Evolutionary conservation across 2,888 invertebrate species (phyloP), one percentile per base, ranked within the genome.

Genomic region (Drosophila anomelani): DNA sequence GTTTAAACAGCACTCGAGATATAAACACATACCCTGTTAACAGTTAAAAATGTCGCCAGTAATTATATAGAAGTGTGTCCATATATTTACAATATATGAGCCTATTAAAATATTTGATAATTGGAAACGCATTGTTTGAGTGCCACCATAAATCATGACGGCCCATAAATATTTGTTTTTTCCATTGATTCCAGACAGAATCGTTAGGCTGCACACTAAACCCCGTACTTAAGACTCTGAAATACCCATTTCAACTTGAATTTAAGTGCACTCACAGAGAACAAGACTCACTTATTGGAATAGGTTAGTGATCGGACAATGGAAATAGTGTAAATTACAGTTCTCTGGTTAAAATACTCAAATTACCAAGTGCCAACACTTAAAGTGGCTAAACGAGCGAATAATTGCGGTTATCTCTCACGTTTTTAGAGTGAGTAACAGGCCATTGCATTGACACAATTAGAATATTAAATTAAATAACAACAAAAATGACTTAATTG

Each of bases 21-120:
- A 74, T 51, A 13, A 46, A 38, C 44, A 55, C 12, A 55, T 15
- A 47, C 32, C 3, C n/a, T 12, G 29, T 43, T 57, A 53, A 53
- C 46, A 39, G 53, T 26, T 38, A 23, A 71, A 71, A 62, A 62
- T 71, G 43, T 51, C 49, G 55, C 46, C 67, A 29, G 39, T 59
- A 77, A 78, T 81, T 66, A 62, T 41, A 67, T 17, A 69, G 38
- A 72, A 80, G 74, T 83, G 56, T 58, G 70, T 29, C 72, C 76
- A 76, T 81, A 76, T 79, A 84, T 67, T 46, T 55, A 17, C 46
- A 6, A 46, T 66, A 57, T 72, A 56, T 75, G 78, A 49, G 62
- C 32, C 43, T 64, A 77, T 64, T 62, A 73, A 74, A 74, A 70
- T 62, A 70, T 69, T 74, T 55, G 51, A 86, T 71, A 59, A 83